Evolutionary conservation across 1,140 invertebrate genomes (phyloP).

Genomic region (Leptinotarsa undecemlineata): DNA sequence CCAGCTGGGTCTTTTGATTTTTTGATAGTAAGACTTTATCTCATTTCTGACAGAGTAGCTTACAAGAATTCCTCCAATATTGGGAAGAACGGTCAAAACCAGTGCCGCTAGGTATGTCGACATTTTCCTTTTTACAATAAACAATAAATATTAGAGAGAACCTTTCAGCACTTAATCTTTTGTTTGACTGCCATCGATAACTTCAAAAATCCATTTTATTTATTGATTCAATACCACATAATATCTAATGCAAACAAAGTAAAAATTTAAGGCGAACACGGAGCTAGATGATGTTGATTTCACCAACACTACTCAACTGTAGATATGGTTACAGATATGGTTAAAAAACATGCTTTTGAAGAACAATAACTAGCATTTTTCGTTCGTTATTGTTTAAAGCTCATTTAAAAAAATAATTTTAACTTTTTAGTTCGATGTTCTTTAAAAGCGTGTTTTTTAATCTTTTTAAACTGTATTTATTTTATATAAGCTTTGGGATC

Average conservation of each 20-base stretch:
- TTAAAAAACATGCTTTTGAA: too few species aligned
- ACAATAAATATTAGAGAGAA: neutral
- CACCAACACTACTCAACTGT: too few species aligned
- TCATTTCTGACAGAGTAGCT: neutral
- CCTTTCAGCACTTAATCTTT: neutral
- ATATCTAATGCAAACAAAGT: constrained; percentile 6
- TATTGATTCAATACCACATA: neutral
- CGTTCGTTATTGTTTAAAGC: too few species aligned
- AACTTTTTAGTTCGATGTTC: too few species aligned
- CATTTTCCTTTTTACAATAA: neutral
- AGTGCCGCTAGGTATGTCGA: neutral
- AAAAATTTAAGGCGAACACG: too few species aligned
- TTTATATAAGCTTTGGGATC: too few species aligned
- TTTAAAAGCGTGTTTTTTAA: too few species aligned
- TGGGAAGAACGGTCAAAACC: constrained; percentile 4
- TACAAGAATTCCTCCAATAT: constrained; percentile 4
- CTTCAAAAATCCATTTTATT: neutral
- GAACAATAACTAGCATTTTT: too few species aligned
- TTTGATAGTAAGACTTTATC: constrained; percentile 13
- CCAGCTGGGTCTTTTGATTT: constrained; percentile 6
- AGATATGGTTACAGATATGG: too few species aligned
- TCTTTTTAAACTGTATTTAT: too few species aligned
- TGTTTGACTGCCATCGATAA: neutral
- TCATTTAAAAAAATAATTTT: too few species aligned
- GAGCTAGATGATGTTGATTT: too few species aligned